Percentiles rank a stretch among this genome's conserved stretches.
phyloP scores from a whole-genome alignment of 1,140 invertebrate genomes.

The Hydropsyche tenuis region DNA sequence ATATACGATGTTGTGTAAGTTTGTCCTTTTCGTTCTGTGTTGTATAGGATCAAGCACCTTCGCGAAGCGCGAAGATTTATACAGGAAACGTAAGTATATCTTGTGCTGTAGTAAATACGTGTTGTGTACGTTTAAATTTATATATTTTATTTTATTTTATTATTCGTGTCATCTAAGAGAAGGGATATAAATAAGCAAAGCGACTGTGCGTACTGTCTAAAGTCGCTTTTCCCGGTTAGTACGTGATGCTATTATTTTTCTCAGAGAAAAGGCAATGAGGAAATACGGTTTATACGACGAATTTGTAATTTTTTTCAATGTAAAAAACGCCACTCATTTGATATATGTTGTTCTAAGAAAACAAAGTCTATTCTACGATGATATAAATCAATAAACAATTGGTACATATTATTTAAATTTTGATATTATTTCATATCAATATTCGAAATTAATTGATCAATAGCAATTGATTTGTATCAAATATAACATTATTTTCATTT shows the following conservation, averaged over 20 bases:
- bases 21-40: not conserved
- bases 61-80: slow-evolving; percentile 13
- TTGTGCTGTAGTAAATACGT: not conserved
- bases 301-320: too few species aligned
- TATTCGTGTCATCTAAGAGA: slow-evolving; percentile 29
- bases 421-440: too few species aligned
- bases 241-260: slow-evolving; percentile 38
- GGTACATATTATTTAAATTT: too few species aligned
- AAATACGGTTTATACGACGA: too few species aligned
- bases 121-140: slow-evolving; percentile 12
- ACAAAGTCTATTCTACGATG: too few species aligned
- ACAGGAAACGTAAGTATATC: not conserved
- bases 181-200: slow-evolving; percentile 32
- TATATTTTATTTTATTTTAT: slow-evolving; percentile 28
- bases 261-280: too few species aligned
- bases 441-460: too few species aligned
- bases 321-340: too few species aligned
- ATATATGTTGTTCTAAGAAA: too few species aligned
- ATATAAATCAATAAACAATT: too few species aligned
- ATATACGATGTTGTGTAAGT: not conserved
- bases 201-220: not conserved
- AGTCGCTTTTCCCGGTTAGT: slow-evolving; percentile 13
- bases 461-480: too few species aligned
- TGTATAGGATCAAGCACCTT: slow-evolving; percentile 6
- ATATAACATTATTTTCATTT: too few species aligned